A percentile compares a stretch with the other conserved stretches of the same genome.
Evolutionary conservation across 2,113 vertebrate genomes (phyloP).

Genomic region (Apteryx mantelli): DNA sequence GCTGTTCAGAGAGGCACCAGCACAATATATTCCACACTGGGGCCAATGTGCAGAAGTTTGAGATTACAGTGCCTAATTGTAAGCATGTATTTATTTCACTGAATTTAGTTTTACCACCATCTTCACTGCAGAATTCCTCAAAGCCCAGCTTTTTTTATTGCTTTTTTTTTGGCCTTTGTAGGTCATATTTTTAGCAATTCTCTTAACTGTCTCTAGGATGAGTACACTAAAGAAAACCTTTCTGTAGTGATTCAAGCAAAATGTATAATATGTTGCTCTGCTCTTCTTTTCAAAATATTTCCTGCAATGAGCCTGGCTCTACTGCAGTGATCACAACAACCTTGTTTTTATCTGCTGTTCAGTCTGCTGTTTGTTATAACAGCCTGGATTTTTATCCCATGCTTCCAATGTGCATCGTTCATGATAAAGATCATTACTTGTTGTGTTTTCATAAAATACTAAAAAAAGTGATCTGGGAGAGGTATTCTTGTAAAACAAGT

Average conservation of each 20-base stretch:
- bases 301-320: background rate
- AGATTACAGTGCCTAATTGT: background rate
- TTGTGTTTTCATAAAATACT: background rate
- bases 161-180: background rate
- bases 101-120: background rate
- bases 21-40: background rate
- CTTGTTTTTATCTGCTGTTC: background rate
- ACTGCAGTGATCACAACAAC: background rate
- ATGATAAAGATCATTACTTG: background rate
- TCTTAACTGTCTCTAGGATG: background rate
- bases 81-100: background rate
- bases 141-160: background rate
- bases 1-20: background rate
- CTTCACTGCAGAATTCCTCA: background rate
- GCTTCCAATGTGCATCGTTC: background rate
- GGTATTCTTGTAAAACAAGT: background rate
- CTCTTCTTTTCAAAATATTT: background rate
- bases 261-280: background rate
- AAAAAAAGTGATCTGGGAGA: background rate
- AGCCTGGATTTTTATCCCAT: background rate
- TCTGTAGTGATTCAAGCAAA: background rate
- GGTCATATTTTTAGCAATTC: background rate
- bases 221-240: background rate
- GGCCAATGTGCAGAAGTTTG: background rate
- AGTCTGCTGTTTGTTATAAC: background rate